phyloP scores from a whole-genome alignment of 2,797 vertebrate genomes.

The Trachurus trachurus region DNA sequence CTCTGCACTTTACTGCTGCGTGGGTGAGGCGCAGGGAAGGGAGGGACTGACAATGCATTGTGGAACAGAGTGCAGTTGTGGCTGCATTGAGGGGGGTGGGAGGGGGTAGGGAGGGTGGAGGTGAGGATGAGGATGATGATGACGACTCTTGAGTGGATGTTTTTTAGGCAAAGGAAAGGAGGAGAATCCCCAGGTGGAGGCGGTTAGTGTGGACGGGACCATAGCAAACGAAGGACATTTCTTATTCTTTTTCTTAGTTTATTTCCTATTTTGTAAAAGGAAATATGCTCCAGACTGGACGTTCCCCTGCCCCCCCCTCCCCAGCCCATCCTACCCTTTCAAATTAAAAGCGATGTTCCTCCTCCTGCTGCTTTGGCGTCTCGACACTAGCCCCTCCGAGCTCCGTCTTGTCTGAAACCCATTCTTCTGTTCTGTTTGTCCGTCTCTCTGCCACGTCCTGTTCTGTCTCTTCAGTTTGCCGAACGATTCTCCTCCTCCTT shows the following conservation, averaged over 20 bases:
- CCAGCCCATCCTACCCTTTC: neutral
- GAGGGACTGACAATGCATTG: slow-evolving; percentile 79
- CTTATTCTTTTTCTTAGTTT: slow-evolving; percentile 1
- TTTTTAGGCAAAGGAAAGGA: slow-evolving; percentile 83
- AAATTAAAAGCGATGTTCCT: slow-evolving; percentile 46
- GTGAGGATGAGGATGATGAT: slow-evolving; percentile 42
- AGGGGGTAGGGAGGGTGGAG: slow-evolving; percentile 60
- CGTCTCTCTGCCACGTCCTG: slow-evolving; percentile 29
- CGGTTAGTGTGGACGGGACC: slow-evolving; percentile 58
- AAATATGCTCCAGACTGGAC: slow-evolving; percentile 24
- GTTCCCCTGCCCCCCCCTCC: neutral
- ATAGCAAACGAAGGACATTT: slow-evolving; percentile 55
- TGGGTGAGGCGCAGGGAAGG: slow-evolving; percentile 80
- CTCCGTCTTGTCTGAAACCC: slow-evolving; percentile 45
- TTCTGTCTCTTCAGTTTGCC: slow-evolving; percentile 56
- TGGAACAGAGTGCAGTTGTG: slow-evolving; percentile 70
- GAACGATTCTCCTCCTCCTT: slow-evolving; percentile 84
- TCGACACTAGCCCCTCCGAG: slow-evolving; percentile 66
- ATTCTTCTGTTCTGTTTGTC: slow-evolving; percentile 41
- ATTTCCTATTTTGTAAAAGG: slow-evolving; percentile 13
- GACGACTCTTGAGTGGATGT: slow-evolving; percentile 74
- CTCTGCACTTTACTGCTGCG: slow-evolving; percentile 91
- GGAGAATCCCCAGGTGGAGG: slow-evolving; percentile 76
- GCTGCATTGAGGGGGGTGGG: slow-evolving; percentile 60
- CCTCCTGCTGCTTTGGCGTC: slow-evolving; percentile 52